Conservation (phyloP, 2,888 invertebrate species). For the Gordius sp. region DNA sequence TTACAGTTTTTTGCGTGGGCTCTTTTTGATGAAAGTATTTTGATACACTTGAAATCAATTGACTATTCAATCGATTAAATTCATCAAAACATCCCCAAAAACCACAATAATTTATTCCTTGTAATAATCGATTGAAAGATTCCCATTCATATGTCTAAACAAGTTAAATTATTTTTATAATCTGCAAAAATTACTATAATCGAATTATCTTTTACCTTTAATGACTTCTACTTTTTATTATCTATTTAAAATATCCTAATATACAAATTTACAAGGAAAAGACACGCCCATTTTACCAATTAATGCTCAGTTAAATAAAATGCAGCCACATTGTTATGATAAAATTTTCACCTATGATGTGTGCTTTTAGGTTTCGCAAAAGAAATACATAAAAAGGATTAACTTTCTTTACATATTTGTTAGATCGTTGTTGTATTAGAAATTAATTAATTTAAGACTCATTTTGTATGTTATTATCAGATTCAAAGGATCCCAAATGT, state of each 20-base stretch:
- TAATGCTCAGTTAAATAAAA: no score
- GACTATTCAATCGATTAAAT: slow-evolving; percentile 83
- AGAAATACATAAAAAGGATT: no score
- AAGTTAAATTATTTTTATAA: slow-evolving; percentile 8
- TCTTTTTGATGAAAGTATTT: slow-evolving; percentile 53
- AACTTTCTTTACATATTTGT: no score
- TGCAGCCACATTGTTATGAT: no score
- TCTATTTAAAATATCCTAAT: not conserved
- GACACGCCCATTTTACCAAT: no score
- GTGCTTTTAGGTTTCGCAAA: no score
- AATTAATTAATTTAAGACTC: no score
- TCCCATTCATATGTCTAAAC: slow-evolving; percentile 49
- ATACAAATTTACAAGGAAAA: no score
- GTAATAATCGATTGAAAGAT: slow-evolving; percentile 73
- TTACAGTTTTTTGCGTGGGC: not conserved
- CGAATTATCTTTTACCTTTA: not conserved
- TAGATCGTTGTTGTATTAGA: no score
- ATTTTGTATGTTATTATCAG: no score
- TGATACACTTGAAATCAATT: slow-evolving; percentile 66
- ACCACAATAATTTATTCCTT: slow-evolving; percentile 66
- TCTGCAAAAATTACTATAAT: not conserved
- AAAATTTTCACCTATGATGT: no score
- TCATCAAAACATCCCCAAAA: slow-evolving; percentile 99
- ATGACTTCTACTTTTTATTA: not conserved
- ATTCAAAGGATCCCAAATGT: no score